Conservation (phyloP, 2,113 vertebrate species). For the Mobula birostris region DNA sequence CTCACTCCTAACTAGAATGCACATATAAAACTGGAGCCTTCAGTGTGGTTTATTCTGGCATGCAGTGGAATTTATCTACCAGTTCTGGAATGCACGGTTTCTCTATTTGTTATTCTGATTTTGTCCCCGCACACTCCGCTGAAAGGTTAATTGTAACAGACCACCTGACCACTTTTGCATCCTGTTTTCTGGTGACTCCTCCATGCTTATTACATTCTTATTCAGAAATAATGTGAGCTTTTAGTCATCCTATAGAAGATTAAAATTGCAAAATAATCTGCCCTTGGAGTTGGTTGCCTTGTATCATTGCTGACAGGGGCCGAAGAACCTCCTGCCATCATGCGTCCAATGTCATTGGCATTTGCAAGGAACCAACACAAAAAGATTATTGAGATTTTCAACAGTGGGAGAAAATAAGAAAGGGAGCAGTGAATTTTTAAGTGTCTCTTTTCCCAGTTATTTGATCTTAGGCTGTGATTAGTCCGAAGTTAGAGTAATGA, state of each 20-base stretch:
- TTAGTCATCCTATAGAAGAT: no score
- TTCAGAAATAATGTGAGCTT: background rate
- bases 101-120: background rate
- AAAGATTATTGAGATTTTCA: background rate
- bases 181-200: background rate
- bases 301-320: background rate
- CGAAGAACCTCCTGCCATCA: background rate
- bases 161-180: background rate
- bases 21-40: background rate
- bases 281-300: background rate
- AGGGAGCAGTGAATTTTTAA: background rate
- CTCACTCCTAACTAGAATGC: background rate
- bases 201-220: background rate
- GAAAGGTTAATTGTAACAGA: background rate
- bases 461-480: background rate
- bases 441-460: background rate
- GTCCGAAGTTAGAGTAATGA: background rate
- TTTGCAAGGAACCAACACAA: background rate
- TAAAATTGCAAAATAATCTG: background rate
- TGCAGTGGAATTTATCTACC: background rate
- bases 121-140: background rate
- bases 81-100: background rate
- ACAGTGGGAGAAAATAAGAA: background rate
- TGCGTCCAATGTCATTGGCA: background rate
- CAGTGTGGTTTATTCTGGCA: background rate